Evolutionary conservation across 2,797 vertebrate species (phyloP).

Genomic region (Australoheros facetus): DNA sequence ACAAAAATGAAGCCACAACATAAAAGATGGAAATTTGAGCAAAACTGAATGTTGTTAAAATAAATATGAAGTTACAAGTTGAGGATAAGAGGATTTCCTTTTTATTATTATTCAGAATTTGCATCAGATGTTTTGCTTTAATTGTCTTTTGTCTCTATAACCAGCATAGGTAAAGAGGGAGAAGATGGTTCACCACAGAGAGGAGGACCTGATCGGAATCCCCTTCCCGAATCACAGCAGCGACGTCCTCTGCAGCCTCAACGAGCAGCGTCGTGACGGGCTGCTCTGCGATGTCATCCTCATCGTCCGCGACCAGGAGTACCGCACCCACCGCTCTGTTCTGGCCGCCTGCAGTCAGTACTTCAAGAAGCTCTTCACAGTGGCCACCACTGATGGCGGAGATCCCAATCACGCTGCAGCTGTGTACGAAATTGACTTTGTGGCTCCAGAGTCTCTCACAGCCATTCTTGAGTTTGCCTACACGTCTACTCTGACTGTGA

Average conservation of each 20-base stretch:
- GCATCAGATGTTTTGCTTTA: slow-evolving; percentile 8
- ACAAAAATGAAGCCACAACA: background rate
- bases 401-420: slow-evolving; percentile 74
- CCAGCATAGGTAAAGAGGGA: slow-evolving; percentile 17
- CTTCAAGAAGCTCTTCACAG: slow-evolving; percentile 98
- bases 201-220: slow-evolving; percentile 97
- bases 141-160: slow-evolving; percentile 13
- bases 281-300: slow-evolving; percentile 96
- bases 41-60: background rate
- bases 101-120: background rate
- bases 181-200: slow-evolving; percentile 90
- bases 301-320: slow-evolving; percentile 94
- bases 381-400: slow-evolving; percentile 82
- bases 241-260: slow-evolving; percentile 94
- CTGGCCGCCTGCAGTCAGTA: slow-evolving; percentile 98
- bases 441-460: slow-evolving; percentile 93
- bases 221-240: slow-evolving; percentile 99
- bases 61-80: background rate
- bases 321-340: slow-evolving; percentile 93
- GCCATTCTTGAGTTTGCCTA: slow-evolving; percentile 99
- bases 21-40: background rate
- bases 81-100: background rate
- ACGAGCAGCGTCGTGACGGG: slow-evolving; percentile 92
- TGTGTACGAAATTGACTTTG: slow-evolving; percentile 97
- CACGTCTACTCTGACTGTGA: slow-evolving; percentile 97